Evolutionary conservation across 2,888 invertebrate genomes (phyloP).

Genomic region (Itoplectis maculator): DNA sequence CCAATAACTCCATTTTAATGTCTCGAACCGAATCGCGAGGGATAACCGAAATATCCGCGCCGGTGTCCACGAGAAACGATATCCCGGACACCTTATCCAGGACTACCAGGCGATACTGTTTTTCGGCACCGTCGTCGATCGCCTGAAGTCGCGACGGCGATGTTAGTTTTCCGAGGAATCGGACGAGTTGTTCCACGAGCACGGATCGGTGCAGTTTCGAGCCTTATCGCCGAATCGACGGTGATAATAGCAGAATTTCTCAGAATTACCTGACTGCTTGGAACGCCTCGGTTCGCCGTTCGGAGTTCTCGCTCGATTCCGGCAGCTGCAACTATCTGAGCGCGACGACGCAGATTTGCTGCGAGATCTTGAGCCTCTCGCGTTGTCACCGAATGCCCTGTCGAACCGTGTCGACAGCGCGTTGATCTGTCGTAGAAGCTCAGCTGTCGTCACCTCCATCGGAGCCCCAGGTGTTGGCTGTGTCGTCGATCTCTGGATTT

Average conservation of each 20-base stretch:
- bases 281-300: background rate
- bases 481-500: background rate
- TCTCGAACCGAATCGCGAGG: no score
- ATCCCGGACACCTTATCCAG: conserved; percentile 40
- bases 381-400: conserved; percentile 6
- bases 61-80: conserved; percentile 54
- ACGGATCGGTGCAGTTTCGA: conserved; percentile 1
- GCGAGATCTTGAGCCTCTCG: conserved; percentile 3
- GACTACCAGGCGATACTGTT: conserved; percentile 44
- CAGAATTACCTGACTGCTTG: background rate
- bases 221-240: conserved; percentile 21
- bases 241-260: conserved; percentile 27
- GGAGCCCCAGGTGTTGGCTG: background rate
- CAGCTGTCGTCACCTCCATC: conserved; percentile 14
- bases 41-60: conserved; percentile 38
- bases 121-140: conserved; percentile 40
- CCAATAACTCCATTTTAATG: no score
- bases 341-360: conserved; percentile 13
- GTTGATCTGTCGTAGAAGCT: conserved; percentile 25
- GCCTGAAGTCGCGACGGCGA: conserved; percentile 45
- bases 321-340: background rate
- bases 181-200: background rate
- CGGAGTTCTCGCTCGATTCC: background rate
- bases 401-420: conserved; percentile 30
- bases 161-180: conserved; percentile 41